Evolutionary conservation across 2,888 invertebrate genomes (phyloP).

Genomic region (Zygaena filipendulae): DNA sequence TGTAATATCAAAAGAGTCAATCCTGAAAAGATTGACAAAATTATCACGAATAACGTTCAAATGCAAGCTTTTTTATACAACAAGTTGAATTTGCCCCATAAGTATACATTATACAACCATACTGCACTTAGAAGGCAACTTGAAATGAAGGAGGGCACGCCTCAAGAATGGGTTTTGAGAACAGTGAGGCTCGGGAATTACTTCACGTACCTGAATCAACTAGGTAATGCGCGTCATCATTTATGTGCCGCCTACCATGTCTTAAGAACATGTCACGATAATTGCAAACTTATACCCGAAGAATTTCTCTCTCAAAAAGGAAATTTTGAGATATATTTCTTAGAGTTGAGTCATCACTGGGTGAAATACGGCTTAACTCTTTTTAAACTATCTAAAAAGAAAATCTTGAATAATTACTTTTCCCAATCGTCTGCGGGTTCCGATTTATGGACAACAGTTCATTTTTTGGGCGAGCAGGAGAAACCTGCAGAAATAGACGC

Average conservation of each 20-base stretch:
- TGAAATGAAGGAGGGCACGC: slow-evolving; percentile 66
- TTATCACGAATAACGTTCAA: slow-evolving; percentile 71
- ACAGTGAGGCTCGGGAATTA: slow-evolving; percentile 64
- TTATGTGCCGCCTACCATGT: slow-evolving; percentile 71
- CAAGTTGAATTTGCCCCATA: slow-evolving; percentile 58
- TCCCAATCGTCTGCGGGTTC: slow-evolving; percentile 31
- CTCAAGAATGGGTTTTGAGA: slow-evolving; percentile 66
- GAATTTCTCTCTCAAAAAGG: slow-evolving; percentile 48
- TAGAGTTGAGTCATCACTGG: slow-evolving; percentile 69
- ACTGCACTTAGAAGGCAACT: slow-evolving; percentile 65
- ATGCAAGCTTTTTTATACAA: slow-evolving; percentile 72
- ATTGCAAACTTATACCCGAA: slow-evolving; percentile 53
- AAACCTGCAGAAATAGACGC: slow-evolving; percentile 26
- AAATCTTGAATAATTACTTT: slow-evolving; percentile 48
- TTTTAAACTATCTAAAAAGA: slow-evolving; percentile 66
- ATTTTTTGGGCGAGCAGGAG: slow-evolving; percentile 26
- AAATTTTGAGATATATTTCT: slow-evolving; percentile 49
- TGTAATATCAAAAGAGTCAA: slow-evolving; percentile 38
- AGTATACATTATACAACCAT: slow-evolving; percentile 66
- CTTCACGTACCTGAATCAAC: slow-evolving; percentile 50
- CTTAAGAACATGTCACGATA: slow-evolving; percentile 63
- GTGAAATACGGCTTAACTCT: slow-evolving; percentile 70
- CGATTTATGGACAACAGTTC: slow-evolving; percentile 48
- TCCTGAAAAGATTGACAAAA: slow-evolving; percentile 63
- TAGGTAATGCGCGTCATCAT: slow-evolving; percentile 71